Conservation (phyloP, 2,797 vertebrate genomes). For the Myotis pilosus region DNA sequence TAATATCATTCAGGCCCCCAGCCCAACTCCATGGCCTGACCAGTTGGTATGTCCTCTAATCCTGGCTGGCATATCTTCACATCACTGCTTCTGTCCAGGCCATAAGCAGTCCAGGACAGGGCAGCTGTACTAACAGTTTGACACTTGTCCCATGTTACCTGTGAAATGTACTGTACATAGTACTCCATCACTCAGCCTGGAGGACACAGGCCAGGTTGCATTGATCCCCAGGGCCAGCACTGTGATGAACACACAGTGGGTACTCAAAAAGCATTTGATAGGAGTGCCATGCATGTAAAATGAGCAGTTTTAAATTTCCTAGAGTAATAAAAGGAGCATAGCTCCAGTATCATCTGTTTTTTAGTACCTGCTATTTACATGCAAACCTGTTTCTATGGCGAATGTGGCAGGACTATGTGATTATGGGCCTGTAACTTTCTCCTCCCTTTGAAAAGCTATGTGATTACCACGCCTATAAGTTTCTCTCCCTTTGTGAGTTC, state of each 20-base stretch:
- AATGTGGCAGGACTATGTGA: background rate
- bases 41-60: background rate
- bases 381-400: conserved; percentile 44
- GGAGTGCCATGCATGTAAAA: background rate
- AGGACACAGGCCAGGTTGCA: background rate
- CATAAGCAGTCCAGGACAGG: background rate
- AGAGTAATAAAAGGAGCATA: conserved; percentile 3
- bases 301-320: conserved; percentile 11
- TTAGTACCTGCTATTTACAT: background rate
- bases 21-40: background rate
- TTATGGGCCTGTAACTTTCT: background rate
- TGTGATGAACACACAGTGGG: background rate
- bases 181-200: background rate
- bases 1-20: background rate
- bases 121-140: background rate
- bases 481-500: conserved; percentile 33
- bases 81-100: background rate
- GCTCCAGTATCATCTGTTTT: conserved; percentile 24
- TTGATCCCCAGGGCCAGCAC: background rate
- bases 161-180: background rate
- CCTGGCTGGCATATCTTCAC: too few species aligned
- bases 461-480: background rate
- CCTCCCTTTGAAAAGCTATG: conserved; percentile 13
- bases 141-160: background rate
- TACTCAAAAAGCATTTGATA: background rate